phyloP scores from a whole-genome alignment of 2,797 vertebrate genomes.

The Cyclopterus lumpus region DNA sequence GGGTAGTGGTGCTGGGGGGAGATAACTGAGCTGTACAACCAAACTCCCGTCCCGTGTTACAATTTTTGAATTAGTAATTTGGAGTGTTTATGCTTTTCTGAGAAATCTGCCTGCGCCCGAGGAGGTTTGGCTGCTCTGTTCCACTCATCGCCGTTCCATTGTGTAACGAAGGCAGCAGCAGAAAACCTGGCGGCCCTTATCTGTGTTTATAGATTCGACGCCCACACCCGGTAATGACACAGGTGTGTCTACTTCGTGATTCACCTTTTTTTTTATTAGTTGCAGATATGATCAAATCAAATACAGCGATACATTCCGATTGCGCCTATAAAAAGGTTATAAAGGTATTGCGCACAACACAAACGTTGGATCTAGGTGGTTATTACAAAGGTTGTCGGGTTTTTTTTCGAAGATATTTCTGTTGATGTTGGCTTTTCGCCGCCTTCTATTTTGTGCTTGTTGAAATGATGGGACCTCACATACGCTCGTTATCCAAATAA shows the following conservation, averaged over 20 bases:
- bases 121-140: constrained; percentile 60
- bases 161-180: constrained; percentile 63
- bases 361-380: background rate
- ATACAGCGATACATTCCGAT: constrained; percentile 27
- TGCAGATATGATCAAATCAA: constrained; percentile 35
- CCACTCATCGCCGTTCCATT: constrained; percentile 60
- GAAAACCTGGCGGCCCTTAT: constrained; percentile 40
- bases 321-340: constrained; percentile 33
- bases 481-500: constrained; percentile 23
- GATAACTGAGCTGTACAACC: constrained; percentile 53
- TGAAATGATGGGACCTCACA: constrained; percentile 22
- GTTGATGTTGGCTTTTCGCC: constrained; percentile 17
- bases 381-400: constrained; percentile 20
- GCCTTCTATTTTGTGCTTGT: constrained; percentile 4
- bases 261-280: constrained; percentile 52
- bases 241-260: constrained; percentile 22
- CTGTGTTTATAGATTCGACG: constrained; percentile 37
- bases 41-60: constrained; percentile 33
- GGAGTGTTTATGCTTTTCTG: constrained; percentile 21
- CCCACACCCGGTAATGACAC: constrained; percentile 33
- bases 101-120: constrained; percentile 56
- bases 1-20: background rate
- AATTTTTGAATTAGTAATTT: constrained; percentile 58
- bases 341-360: constrained; percentile 21
- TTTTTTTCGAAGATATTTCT: constrained; percentile 17